Evolutionary conservation across 2,797 vertebrate genomes (phyloP).

Genomic region (Gambelia wislizenii): DNA sequence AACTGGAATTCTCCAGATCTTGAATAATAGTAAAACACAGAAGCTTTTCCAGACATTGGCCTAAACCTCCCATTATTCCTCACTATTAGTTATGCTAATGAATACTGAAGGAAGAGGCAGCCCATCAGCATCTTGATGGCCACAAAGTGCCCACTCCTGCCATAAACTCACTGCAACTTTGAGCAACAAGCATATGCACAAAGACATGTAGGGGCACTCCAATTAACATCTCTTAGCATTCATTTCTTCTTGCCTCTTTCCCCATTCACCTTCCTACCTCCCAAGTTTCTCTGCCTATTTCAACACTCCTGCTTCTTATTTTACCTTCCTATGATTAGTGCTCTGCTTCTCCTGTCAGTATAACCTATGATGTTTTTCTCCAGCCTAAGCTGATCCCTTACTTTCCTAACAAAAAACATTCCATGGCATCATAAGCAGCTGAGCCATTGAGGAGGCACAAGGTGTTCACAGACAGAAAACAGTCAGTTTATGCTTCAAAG

Average conservation of each 20-base stretch:
- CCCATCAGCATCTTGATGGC: no score
- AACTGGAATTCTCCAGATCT: not conserved
- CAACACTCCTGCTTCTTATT: not conserved
- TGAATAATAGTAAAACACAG: not conserved
- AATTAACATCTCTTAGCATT: not conserved
- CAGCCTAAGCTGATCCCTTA: not conserved
- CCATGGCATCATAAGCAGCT: not conserved
- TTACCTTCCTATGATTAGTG: not conserved
- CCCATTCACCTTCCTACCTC: not conserved
- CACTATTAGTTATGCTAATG: no score
- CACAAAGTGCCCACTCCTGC: no score
- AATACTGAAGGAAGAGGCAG: no score
- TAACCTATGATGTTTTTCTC: no score
- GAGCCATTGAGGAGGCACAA: not conserved
- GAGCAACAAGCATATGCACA: not conserved
- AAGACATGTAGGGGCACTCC: not conserved
- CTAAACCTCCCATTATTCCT: no score
- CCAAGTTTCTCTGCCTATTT: not conserved
- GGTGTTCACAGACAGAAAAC: not conserved
- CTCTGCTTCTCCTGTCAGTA: not conserved
- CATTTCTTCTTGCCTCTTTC: not conserved
- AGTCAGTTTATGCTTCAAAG: not conserved
- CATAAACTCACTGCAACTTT: not conserved
- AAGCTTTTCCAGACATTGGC: no score
- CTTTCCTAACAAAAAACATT: not conserved